A percentile compares a stretch with the other conserved stretches of the same genome.
Evolutionary conservation across 2,888 invertebrate species (phyloP).

Genomic region (Altica lythri): DNA sequence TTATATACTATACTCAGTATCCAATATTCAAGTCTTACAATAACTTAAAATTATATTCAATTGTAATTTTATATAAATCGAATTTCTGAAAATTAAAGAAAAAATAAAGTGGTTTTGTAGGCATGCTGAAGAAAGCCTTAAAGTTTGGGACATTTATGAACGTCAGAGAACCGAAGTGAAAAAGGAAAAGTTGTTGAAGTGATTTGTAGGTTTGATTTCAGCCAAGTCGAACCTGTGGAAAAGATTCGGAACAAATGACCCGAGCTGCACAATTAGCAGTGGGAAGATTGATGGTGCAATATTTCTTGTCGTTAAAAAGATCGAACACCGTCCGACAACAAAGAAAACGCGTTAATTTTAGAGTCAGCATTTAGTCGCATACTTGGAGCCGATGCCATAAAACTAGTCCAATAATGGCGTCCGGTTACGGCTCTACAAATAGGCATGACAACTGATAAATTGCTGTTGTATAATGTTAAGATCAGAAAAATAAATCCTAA

Average conservation of each 20-base stretch:
- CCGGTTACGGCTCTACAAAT: constrained; percentile 27
- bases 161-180: constrained; percentile 22
- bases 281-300: constrained; percentile 51
- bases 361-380: constrained; percentile 42
- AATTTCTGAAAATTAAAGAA: too few species aligned
- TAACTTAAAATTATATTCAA: too few species aligned
- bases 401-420: constrained; percentile 31
- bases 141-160: constrained; percentile 30
- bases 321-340: constrained; percentile 41
- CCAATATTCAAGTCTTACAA: too few species aligned
- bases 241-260: constrained; percentile 44
- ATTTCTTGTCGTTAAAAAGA: constrained; percentile 46
- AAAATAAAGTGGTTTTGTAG: too few species aligned
- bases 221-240: constrained; percentile 39
- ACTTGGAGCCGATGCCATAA: constrained; percentile 28
- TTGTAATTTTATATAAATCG: too few species aligned
- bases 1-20: too few species aligned
- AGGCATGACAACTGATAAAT: constrained; percentile 27
- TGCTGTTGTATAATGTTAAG: not conserved
- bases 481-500: too few species aligned
- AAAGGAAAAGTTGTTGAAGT: constrained; percentile 34
- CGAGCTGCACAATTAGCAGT: constrained; percentile 52
- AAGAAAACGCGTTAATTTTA: constrained; percentile 44
- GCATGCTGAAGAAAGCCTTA: too few species aligned
- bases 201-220: constrained; percentile 41